phyloP scores from a whole-genome alignment of 1,140 invertebrate genomes.

The Halictus rubicundus region DNA sequence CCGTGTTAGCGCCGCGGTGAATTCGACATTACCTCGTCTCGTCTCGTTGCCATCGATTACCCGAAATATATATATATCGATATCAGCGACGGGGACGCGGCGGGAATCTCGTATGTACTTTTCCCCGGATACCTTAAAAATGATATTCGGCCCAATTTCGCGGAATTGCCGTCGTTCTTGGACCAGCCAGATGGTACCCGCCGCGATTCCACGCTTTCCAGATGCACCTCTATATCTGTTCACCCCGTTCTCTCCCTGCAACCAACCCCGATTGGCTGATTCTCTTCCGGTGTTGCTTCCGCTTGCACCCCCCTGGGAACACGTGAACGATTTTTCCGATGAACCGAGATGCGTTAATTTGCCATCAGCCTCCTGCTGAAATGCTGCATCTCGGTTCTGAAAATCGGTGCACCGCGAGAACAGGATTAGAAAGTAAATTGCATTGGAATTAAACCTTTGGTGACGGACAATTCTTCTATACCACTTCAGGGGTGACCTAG shows the following conservation, averaged over 20 bases:
- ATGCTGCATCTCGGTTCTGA: not conserved
- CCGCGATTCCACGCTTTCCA: constrained; percentile 8
- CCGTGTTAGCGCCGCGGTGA: constrained; percentile 48
- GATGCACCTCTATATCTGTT: not conserved
- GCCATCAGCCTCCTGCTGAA: not conserved
- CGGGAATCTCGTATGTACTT: constrained; percentile 49
- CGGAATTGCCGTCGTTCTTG: constrained; percentile 48
- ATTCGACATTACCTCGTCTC: constrained; percentile 33
- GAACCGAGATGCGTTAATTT: constrained; percentile 44
- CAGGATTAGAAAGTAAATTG: too few relatives aligned
- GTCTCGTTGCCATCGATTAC: constrained; percentile 8
- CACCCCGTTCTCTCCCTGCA: not conserved
- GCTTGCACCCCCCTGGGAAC: not conserved
- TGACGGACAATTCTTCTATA: too few relatives aligned
- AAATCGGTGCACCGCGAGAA: not conserved
- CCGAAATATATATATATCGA: constrained; percentile 39
- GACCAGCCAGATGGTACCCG: constrained; percentile 24
- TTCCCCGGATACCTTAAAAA: constrained; percentile 60
- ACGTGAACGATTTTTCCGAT: constrained; percentile 42
- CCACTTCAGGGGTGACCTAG: too few relatives aligned
- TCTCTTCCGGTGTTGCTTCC: not conserved
- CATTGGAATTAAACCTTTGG: too few relatives aligned
- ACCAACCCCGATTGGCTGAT: constrained; percentile 10
- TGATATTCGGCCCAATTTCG: constrained; percentile 63
- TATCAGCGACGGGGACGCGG: constrained; percentile 36